Evolutionary conservation across 2,797 vertebrate species (phyloP), one percentile per base, ranked within the genome.

Genomic region (Acomys russatus): DNA sequence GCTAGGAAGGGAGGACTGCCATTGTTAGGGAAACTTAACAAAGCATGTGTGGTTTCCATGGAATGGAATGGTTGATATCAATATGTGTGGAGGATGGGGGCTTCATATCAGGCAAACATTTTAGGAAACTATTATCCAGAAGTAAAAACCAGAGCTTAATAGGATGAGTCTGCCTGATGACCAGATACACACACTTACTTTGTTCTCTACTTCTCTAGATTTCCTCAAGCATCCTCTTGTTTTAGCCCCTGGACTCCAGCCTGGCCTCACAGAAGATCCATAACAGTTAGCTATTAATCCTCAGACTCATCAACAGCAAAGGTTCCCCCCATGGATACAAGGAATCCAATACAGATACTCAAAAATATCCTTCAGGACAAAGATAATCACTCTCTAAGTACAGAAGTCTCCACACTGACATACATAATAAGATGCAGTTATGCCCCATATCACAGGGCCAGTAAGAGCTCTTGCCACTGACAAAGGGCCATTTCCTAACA

Each of bases 401-500:
- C 1, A 64, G 44, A 73, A 80, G 63, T 63, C 71, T 64, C 0
- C 8, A 51, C 33, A 38, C 2, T 49, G 28, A 49, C 63, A 33
- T 59, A 8, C 17, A 23, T 33, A 61, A n/a, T 23, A 14, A 74
- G 54, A 35, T 33, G 20, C 28, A 11, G 12, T 61, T 30, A 17
- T 9, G 3, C 15, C 22, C 78, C 1, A 4, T 5, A 28, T 33
- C 12, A n/a, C 30, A 70, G n/a, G 4, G 33, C 0, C 28, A 1
- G 0, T 22, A 23, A 86, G 77, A 44, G 25, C 35, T 38, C 33
- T 38, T 0, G 1, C 14, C 64, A 6, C 15, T 11, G 22, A 22
- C 9, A 78, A 78, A 63, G 33, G 12, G 6, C 0, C 8, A 66
- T 51, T 66, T 64, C 33, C 79, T 56, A 79, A 17, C 28, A 15